Base-by-base conservation (phyloP, 2,113 vertebrate species). In the Lagenorhynchus albirostris region DNA sequence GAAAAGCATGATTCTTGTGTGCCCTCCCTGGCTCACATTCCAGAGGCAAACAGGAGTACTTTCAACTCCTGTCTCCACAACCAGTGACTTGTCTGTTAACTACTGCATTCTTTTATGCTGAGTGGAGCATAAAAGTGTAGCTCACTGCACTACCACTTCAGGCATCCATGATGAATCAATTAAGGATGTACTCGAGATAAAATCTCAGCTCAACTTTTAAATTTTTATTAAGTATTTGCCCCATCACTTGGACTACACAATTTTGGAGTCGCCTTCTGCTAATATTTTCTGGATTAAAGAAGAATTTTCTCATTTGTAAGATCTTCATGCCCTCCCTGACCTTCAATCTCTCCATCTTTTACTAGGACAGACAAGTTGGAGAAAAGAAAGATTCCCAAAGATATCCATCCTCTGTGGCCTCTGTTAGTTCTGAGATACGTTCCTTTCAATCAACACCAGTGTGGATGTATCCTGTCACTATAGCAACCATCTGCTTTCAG, bases 361-460 rank as follows among this genome's bases (percentile, higher is more conserved):
- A 82, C 10, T 29, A 89, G 68, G 33, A 67, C 60, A 86, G 83
- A 79, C 86, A 96, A 85, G 8, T 89, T 89, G 50, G 36, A 63
- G 44, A 76, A 76, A 77, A 84, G 65, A 83, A 93, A 92, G 63
- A 96, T 71, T 87, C 20, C 17, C 74, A 80, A 89, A 96, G 63
- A 92, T 95, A 92, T 1, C 5, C 21, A 70, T 80, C 36, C 18
- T 92, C 36, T 47, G 23, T 23, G 26, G 23, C 15, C 80, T 76
- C 25, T 94, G 80, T 83, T 89, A 85, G 58, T 80, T 84, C 50
- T 31, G 44, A 97, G 44, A 89, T 67, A 73, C 62, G 50, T 81
- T 79, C 58, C 47, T 92, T 96, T 96, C 90, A 80, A 62, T 95
- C 95, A 95, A 80, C 8, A 85, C 21, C 79, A 86, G 50, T 76